These are phyloP conservation scores for Oscarella lobularis DNA, from an alignment of 37 sponge, comb jelly and placozoan species.

Conservation along the genomic window DNA sequence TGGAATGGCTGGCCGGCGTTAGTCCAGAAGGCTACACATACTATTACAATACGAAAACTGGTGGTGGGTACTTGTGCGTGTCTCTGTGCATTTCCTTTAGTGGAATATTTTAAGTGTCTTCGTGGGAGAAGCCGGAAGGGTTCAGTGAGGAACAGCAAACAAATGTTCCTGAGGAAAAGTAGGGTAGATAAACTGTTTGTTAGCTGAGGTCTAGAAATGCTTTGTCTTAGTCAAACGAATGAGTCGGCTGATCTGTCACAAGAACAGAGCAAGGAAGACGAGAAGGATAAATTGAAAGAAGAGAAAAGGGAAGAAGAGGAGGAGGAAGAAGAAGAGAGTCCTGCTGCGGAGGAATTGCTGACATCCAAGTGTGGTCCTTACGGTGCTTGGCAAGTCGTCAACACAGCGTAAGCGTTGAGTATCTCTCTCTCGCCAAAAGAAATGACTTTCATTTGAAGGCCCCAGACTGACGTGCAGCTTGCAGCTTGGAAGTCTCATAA, in stretches of 20 bases:
- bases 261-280: background rate
- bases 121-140: no score
- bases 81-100: background rate
- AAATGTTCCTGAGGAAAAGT: background rate
- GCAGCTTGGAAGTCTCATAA: no score
- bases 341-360: constrained; percentile 25
- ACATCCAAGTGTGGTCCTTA: constrained; percentile 13
- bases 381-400: constrained; percentile 52
- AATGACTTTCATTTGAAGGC: no score
- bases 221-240: background rate
- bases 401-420: no score
- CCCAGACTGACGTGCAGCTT: no score
- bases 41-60: constrained; percentile 59
- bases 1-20: constrained; percentile 27
- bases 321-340: background rate
- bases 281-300: constrained; percentile 2
- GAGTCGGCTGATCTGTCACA: background rate
- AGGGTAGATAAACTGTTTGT: background rate
- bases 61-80: constrained; percentile 28
- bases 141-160: background rate
- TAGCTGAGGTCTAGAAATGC: background rate
- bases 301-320: background rate
- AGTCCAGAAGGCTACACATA: constrained; percentile 62
- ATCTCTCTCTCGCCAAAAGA: no score
- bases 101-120: no score